Conservation (phyloP, 2,113 vertebrate species). For the Vulpes vulpes region DNA sequence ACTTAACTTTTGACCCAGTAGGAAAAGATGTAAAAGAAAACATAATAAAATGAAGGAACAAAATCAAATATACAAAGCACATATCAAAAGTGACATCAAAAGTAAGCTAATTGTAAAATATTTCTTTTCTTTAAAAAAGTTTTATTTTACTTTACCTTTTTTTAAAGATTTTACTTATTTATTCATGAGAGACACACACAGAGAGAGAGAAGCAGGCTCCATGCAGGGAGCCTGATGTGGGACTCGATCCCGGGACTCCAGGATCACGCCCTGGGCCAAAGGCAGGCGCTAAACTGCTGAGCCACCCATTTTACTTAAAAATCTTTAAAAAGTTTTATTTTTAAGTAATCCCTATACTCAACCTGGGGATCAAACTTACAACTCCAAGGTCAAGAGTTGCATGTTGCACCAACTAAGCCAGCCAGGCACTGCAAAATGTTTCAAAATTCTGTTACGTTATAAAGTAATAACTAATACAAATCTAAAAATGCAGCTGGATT, state of each 20-base stretch:
- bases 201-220: no score
- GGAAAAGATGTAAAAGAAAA: slow-evolving; percentile 53
- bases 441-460: slow-evolving; percentile 7
- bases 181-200: no score
- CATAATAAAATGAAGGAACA: neutral
- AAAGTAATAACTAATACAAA: neutral
- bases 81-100: neutral
- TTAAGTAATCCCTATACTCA: neutral
- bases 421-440: neutral
- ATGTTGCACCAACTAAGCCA: neutral
- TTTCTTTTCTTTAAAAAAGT: neutral
- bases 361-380: neutral
- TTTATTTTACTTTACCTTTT: neutral
- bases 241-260: no score
- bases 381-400: neutral
- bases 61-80: neutral
- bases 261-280: no score
- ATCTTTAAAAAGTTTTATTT: neutral
- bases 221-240: no score
- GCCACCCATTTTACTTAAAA: no score
- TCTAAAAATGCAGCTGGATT: neutral
- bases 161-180: no score
- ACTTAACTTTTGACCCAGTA: slow-evolving; percentile 58
- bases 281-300: no score
- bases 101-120: slow-evolving; percentile 30